A percentile compares a stretch with the other conserved stretches of the same genome.
These are phyloP conservation scores for Macquaria ambigua DNA, from an alignment of 2,113 vertebrate species.

Conservation along the genomic window DNA sequence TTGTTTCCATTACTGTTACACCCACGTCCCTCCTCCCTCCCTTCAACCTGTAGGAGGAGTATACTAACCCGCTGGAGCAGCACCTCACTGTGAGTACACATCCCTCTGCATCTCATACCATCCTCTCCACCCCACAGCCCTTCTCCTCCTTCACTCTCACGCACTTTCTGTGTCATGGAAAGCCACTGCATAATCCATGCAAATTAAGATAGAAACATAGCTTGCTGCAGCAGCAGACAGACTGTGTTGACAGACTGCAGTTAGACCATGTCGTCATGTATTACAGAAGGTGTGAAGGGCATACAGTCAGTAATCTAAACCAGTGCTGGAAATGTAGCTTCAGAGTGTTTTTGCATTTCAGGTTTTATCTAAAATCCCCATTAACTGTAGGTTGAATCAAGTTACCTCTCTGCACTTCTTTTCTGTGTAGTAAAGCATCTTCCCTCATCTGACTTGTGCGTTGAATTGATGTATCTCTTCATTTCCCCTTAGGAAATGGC, in stretches of 20 bases:
- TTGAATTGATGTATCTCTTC: slow-evolving; percentile 45
- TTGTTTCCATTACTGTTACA: slow-evolving; percentile 74
- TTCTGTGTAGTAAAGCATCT: slow-evolving; percentile 25
- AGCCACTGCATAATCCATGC: slow-evolving; percentile 32
- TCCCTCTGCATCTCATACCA: slow-evolving; percentile 60
- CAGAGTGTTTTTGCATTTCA: slow-evolving; percentile 18
- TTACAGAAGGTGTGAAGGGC: slow-evolving; percentile 8
- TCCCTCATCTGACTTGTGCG: slow-evolving; percentile 19
- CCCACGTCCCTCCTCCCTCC: slow-evolving; percentile 66
- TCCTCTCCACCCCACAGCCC: slow-evolving; percentile 40
- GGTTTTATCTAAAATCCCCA: neutral
- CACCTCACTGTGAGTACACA: slow-evolving; percentile 94
- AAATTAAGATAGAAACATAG: slow-evolving; percentile 31
- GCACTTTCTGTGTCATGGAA: slow-evolving; percentile 37
- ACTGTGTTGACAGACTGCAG: slow-evolving; percentile 25
- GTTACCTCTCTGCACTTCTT: neutral
- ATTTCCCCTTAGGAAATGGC: slow-evolving; percentile 92
- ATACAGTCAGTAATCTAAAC: neutral
- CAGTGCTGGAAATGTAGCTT: slow-evolving; percentile 18
- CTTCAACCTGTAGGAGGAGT: slow-evolving; percentile 88
- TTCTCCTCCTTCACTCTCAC: slow-evolving; percentile 33
- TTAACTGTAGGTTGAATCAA: slow-evolving; percentile 6
- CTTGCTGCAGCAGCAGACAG: slow-evolving; percentile 66
- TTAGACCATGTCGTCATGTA: slow-evolving; percentile 24
- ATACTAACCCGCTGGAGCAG: slow-evolving; percentile 93